Base-by-base conservation (phyloP, 1,140 invertebrate genomes). In the Helicoverpa zea region DNA sequence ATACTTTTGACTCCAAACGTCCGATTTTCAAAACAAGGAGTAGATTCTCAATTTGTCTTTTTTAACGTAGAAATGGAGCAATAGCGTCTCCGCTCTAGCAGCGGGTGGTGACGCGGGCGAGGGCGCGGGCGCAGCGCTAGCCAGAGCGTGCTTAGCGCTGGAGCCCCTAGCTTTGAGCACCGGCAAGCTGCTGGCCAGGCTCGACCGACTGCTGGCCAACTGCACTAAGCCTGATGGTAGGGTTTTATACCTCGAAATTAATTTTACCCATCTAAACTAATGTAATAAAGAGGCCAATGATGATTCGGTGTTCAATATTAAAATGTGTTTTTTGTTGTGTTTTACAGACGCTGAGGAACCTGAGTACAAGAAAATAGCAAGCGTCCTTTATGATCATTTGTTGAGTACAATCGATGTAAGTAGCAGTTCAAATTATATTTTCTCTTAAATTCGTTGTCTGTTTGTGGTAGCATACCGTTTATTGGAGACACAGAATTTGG, bases 91-190 rank as follows among this genome's bases (percentile, higher is more conserved):
- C 0, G 64, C 74, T 64, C 81, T 93, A 79, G 87, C 88, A 64
- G 82, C 80, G 13, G 70, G 80, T 1, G 88, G 85, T 56, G 82
- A 9, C 35, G 35, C 35, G 35, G 35, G 35, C 82, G 43, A 81
- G 83, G 35, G 96, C 96, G 96, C 96, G 81, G 95, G 95, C 63
- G 88, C 91, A 10, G 94, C 96, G 72, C 95, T 96, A 11, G 96
- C 96, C 56, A 88, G 95, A 13, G 90, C 95, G 4, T 93, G 94
- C 49, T 86, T 93, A 0, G 92, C 96, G 52, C 93, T 96, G 30
- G 96, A 96, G 74, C 96, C 96, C 2, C 91, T 97, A 56, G 96
- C 96, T n/a, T 94, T 96, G 88, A 95, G 96, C 83, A 96, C 96
- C 79, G 96, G 95, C 70, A 92, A 94, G 54, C 93, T 97, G 73